Base-by-base conservation (phyloP, 2,113 vertebrate genomes). In the Ceyx melanurus region DNA sequence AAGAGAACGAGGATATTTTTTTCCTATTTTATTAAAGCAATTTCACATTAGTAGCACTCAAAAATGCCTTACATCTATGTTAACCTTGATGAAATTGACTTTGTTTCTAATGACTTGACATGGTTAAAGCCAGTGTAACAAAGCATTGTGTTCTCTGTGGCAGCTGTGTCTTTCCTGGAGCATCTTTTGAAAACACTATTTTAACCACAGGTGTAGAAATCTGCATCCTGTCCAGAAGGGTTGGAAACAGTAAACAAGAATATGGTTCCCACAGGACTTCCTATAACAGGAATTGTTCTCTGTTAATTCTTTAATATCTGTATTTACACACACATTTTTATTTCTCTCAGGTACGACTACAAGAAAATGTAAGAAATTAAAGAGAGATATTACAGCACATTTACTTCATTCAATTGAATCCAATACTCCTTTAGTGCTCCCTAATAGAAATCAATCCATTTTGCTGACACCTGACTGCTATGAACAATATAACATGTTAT, bases 191-290 rank as follows among this genome's bases (percentile, higher is more conserved):
- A 96, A 92, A 91, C 15, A 74, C 53, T 93, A 43, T 96, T 97
- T 96, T 94, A 92, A 92, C 79, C 73, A 46, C 17, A 76, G 87
- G 54, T 68, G 29, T 56, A 48, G n/a, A 96, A 95, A 97, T 94
- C 83, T 65, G 61, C 90, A 95, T 95, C 82, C 84, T 93, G 61
- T 82, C 58, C 80, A 70, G 71, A 86, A 94, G 56, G 37, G 45
- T 3, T 96, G 90, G 84, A 95, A 96, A 86, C 62, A 91, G 57
- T 65, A 85, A 94, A 92, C 70, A 92, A 67, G 68, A 91, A 62
- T 60, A 92, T 23, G 23, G 45, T 48, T 95, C 81, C 89, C 73
- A 84, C 9, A 82, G 40, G 76, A 40, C 76, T 88, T 91, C 88
- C 84, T 31, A 88, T 37, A 86, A 54, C 14, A 57, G 33, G 48